Conservation (phyloP, 2,888 invertebrate genomes). For the Dasypolia templi region DNA sequence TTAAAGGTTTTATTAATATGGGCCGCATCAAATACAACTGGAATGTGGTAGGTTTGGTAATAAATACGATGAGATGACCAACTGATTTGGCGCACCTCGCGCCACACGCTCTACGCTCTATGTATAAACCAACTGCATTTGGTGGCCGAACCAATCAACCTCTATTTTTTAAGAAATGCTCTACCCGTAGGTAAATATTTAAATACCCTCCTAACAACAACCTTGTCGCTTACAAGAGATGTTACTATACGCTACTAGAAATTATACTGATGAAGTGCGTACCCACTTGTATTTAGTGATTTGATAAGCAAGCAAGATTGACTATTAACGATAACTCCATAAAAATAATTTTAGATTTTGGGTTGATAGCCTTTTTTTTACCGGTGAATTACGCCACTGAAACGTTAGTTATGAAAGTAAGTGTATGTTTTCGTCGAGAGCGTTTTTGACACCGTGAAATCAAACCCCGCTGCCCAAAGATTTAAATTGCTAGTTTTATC, state of each 20-base stretch:
- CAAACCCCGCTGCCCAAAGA: too few species aligned
- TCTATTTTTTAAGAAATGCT: background rate
- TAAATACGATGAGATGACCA: background rate
- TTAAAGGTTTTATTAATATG: conserved; percentile 10
- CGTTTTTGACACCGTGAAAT: too few species aligned
- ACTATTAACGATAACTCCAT: background rate
- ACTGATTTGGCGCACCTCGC: background rate
- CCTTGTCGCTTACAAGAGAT: background rate
- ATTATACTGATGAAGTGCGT: background rate
- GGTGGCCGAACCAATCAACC: background rate
- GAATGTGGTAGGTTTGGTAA: background rate
- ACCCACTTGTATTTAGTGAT: background rate
- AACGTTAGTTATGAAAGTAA: too few species aligned
- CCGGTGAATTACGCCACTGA: too few species aligned
- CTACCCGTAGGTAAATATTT: background rate
- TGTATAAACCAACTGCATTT: background rate
- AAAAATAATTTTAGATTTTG: background rate
- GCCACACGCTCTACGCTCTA: background rate
- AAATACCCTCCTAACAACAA: conserved; percentile 7
- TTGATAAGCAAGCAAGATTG: too few species aligned
- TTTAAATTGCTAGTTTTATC: too few species aligned
- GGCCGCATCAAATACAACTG: conserved; percentile 3
- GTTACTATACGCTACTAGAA: background rate
- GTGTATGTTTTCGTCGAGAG: too few species aligned
- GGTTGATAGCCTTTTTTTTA: background rate